phyloP scores from a whole-genome alignment of 37 sponge, comb jelly and placozoan species.

The Beroe ovata region DNA sequence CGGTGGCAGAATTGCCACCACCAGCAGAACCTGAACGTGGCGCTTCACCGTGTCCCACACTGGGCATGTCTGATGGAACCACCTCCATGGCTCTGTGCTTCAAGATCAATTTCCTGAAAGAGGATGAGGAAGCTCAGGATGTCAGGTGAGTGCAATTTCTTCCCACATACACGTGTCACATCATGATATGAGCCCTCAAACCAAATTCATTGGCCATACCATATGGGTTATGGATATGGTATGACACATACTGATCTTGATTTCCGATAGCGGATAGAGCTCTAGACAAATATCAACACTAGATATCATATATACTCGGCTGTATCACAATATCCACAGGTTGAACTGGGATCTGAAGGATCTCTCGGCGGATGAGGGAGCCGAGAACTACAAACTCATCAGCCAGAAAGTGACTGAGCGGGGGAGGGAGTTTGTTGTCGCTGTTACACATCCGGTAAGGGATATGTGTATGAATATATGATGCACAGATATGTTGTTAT shows the following conservation, averaged over 20 bases:
- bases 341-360: conserved; percentile 42
- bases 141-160: too few relatives aligned
- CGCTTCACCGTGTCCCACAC: not conserved
- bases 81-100: conserved; percentile 4
- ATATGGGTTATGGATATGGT: too few relatives aligned
- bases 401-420: not conserved
- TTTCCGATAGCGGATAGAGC: not conserved
- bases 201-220: too few relatives aligned
- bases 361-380: not conserved
- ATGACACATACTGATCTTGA: too few relatives aligned
- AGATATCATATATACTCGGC: not conserved
- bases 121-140: conserved; percentile 10
- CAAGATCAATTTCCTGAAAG: conserved; percentile 23
- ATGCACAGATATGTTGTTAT: too few relatives aligned
- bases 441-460: conserved; percentile 47
- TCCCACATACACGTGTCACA: too few relatives aligned
- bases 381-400: not conserved
- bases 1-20: not conserved
- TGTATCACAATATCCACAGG: too few relatives aligned
- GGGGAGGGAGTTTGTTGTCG: conserved; percentile 29
- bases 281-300: not conserved
- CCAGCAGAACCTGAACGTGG: not conserved
- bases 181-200: too few relatives aligned
- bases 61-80: not conserved
- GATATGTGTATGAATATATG: too few relatives aligned